Base-by-base conservation (phyloP, 2,113 vertebrate species). In the Bubo scandiacus region DNA sequence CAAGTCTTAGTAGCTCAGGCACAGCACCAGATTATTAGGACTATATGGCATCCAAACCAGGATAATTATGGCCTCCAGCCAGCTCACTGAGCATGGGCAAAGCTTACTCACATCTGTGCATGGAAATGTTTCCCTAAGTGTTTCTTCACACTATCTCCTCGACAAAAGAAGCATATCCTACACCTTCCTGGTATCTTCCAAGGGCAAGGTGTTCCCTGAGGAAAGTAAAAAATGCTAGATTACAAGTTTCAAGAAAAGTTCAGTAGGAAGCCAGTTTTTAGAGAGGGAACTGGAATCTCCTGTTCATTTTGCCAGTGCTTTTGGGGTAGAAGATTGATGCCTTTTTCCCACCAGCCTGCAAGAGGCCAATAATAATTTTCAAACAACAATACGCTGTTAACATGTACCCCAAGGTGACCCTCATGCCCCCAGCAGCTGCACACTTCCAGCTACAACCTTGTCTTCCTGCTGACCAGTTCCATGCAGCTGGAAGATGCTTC, bases 381-480 rank as follows among this genome's bases (percentile, higher is more conserved):
- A 61, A 57, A 49, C 11, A 78, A 51, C 42, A 51, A 5, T 3
- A 3, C 0, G 1, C 26, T 72, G 32, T 30, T 52, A 61, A 81
- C 0, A 1, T 7, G 7, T n/a, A 63, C 30, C 25, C 15, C 34
- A 55, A 4, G 16, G 36, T 29, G 18, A 38, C 21, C 29, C 20
- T 63, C 30, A 45, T 7, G 8, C 6, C 38, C 20, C 5, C 2
- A 4, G 29, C 22, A 80, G 34, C 34, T 34, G 29, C 26, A 34
- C 15, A 2, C 26, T 84, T 81, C 23, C 25, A 84, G 40, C 26
- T 78, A 42, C 61, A 88, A 36, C 11, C 21, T 65, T 49, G 5
- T 86, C 54, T 30, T 73, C 40, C 42, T n/a, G 21, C 36, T 70
- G 36, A 63, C 12, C 71, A 61, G 14, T 20, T 57, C 68, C 29